phyloP scores from a whole-genome alignment of 2,113 vertebrate species.

The Pterocles burchelli region DNA sequence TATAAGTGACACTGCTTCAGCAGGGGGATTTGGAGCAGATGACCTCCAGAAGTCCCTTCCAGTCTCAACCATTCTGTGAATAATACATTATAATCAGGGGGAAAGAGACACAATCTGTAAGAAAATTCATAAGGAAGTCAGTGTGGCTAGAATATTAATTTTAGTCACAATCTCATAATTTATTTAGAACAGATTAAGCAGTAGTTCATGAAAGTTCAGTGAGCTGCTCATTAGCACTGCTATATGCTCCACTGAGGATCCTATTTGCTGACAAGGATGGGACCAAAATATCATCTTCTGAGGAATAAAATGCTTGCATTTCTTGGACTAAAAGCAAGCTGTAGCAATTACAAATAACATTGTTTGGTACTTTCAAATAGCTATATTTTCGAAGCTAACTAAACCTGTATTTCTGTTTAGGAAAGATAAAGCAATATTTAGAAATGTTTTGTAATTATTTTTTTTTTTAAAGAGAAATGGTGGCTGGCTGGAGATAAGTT shows the following conservation, averaged over 20 bases:
- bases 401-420: neutral
- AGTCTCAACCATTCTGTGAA: neutral
- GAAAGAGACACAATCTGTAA: neutral
- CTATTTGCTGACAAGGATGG: neutral
- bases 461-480: neutral
- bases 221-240: neutral
- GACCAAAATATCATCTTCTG: neutral
- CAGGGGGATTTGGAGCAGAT: neutral
- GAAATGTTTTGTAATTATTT: neutral
- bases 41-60: neutral
- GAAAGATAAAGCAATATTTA: neutral
- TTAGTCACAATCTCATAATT: neutral
- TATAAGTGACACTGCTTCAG: neutral
- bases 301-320: neutral
- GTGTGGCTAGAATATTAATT: neutral
- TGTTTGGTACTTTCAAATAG: neutral
- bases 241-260: neutral
- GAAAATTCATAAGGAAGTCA: neutral
- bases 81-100: neutral
- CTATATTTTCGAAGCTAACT: neutral
- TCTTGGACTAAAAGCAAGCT: neutral
- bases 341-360: neutral
- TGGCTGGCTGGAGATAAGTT: neutral
- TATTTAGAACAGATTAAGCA: neutral
- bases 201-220: neutral